Percentiles rank a stretch among this genome's conserved stretches.
phyloP scores from a whole-genome alignment of 2,888 invertebrate species.

The Tupiocoris notatus region DNA sequence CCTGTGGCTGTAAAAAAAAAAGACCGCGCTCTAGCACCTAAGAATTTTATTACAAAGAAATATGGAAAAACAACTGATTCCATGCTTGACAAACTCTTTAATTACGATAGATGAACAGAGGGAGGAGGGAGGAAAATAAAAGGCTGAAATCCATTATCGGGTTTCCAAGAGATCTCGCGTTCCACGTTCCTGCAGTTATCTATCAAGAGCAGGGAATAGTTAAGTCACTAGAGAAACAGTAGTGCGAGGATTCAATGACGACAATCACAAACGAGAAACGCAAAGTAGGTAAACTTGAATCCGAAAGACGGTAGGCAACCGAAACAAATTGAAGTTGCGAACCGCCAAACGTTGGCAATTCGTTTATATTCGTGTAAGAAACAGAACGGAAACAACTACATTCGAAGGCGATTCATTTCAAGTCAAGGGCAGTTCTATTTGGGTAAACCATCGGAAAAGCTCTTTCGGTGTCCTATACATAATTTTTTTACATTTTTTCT shows the following conservation, averaged over 20 bases:
- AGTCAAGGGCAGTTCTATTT: background rate
- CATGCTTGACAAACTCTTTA: background rate
- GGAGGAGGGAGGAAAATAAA: too few relatives aligned
- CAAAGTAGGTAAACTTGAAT: too few relatives aligned
- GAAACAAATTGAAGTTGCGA: too few relatives aligned
- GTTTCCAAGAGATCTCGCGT: background rate
- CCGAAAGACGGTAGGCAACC: too few relatives aligned
- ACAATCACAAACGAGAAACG: background rate
- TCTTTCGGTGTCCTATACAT: constrained; percentile 37
- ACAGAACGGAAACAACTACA: too few relatives aligned
- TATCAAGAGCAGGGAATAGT: background rate
- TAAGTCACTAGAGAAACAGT: background rate
- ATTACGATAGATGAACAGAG: too few relatives aligned
- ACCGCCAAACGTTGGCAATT: too few relatives aligned
- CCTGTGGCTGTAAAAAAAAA: too few relatives aligned
- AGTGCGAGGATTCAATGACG: background rate
- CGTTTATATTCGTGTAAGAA: background rate
- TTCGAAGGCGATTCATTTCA: too few relatives aligned
- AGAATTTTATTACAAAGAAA: background rate
- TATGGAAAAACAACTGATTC: background rate
- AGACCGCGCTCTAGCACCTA: background rate
- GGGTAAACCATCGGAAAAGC: constrained; percentile 6
- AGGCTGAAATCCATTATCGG: background rate
- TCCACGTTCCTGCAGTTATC: background rate
- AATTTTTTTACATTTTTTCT: constrained; percentile 29